Base-by-base conservation (phyloP, 1,140 invertebrate species). In the Ceratosolen fusciceps region DNA sequence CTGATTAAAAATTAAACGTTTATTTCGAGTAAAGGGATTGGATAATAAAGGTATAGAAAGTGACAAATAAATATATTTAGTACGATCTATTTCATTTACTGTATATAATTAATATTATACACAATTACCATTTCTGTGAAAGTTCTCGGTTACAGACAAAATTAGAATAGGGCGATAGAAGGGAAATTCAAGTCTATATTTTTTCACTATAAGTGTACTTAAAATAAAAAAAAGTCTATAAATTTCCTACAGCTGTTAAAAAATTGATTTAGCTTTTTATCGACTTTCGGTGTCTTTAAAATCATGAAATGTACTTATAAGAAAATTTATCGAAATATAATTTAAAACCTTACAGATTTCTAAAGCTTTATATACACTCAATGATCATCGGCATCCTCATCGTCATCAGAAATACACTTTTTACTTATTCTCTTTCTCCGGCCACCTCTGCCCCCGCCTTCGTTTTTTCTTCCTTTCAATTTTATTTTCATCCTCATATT, bases 351-450 rank as follows among this genome's bases (percentile, higher is more conserved):
- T 80, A 80, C 56, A 80, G 74, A 80, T 80, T 80, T 80, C 79
- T 80, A 80, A 80, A 80, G 79, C 79, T 80, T 65, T 80, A 81
- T 81, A 74, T 81, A 77, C 75, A 81, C 75, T 90, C 78, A 90
- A 83, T 90, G 90, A 70, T 90, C 89, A 67, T 90, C 89, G 1
- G 80, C 87, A 60, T 95, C 94, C n/a, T 95, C 94, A 26, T 96
- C 95, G 80, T 95, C 94, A 86, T 95, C 95, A 37, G 93, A 95
- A 81, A 95, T 91, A 86, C 95, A 95, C 82, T 94, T 94, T 85
- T 93, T 95, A 14, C 92, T 92, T 14, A 92, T 91, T 67, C 93
- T 90, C 86, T 94, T 94, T 79, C 94, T 91, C 74, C 93, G 88
- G 58, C 91, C 90, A 26, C 85, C 87, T 79, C 81, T 77, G 26